Conservation (phyloP, 2,113 vertebrate genomes). For the Ursus arctos region DNA sequence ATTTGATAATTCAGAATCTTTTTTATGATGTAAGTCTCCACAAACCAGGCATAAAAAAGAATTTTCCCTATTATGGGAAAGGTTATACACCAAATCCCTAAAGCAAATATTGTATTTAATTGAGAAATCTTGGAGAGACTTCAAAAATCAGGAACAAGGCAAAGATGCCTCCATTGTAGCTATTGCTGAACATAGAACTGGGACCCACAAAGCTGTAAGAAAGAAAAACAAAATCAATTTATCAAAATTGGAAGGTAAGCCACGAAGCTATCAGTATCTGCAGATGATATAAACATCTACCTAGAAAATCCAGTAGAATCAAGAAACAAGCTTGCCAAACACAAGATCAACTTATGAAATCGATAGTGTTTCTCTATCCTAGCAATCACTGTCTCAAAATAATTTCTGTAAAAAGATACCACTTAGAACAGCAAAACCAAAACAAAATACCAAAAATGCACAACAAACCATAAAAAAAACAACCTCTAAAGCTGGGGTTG, state of each 20-base stretch:
- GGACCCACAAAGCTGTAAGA: not conserved
- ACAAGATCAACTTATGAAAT: constrained; percentile 57
- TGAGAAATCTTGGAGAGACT: constrained; percentile 29
- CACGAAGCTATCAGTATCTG: constrained; percentile 24
- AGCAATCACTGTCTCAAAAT: not conserved
- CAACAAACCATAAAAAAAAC: not conserved
- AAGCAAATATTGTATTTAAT: constrained; percentile 34
- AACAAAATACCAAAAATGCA: constrained; percentile 34
- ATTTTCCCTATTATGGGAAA: constrained; percentile 36
- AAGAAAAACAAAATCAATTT: constrained; percentile 42
- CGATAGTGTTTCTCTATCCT: constrained; percentile 26
- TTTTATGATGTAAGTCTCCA: constrained; percentile 15
- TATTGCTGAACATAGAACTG: constrained; percentile 8
- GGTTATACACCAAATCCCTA: constrained; percentile 18
- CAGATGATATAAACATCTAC: constrained; percentile 17
- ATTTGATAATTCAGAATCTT: constrained; percentile 61
- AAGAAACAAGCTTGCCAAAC: constrained; percentile 57
- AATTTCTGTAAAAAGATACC: not conserved
- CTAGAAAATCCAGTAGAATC: constrained; percentile 55
- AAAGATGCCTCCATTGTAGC: not conserved
- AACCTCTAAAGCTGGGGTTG: not conserved
- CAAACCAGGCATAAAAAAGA: constrained; percentile 32
- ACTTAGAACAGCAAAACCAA: not conserved
- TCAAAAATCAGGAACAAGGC: constrained; percentile 49
- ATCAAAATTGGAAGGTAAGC: constrained; percentile 47